phyloP scores from a whole-genome alignment of 2,113 vertebrate species.

The Corythornis vintsioides region DNA sequence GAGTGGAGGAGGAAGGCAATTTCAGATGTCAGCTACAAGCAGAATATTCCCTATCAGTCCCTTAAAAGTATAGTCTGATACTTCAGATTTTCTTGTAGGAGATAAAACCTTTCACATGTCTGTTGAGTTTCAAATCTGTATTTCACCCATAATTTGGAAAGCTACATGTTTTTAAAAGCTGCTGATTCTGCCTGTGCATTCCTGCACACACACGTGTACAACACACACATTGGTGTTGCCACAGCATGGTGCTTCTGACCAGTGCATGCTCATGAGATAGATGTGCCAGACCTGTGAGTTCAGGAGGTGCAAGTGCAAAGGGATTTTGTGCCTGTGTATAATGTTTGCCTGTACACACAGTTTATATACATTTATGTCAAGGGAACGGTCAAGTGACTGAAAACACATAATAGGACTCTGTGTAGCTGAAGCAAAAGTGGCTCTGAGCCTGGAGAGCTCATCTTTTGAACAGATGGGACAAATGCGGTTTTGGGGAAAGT shows the following conservation, averaged over 20 bases:
- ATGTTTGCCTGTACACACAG: neutral
- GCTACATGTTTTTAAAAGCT: neutral
- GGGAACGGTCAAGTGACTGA: rapidly evolving
- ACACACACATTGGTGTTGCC: neutral
- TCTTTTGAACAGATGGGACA: neutral
- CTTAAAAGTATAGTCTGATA: neutral
- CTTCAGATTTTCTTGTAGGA: neutral
- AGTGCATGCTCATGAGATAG: rapidly evolving
- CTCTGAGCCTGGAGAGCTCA: neutral
- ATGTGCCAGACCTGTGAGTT: neutral
- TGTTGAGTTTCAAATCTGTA: neutral
- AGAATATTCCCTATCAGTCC: neutral
- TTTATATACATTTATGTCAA: neutral
- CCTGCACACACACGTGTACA: rapidly evolving
- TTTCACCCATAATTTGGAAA: neutral
- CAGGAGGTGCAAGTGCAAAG: neutral
- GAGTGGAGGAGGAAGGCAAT: neutral
- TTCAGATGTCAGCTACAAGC: neutral
- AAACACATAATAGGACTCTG: neutral
- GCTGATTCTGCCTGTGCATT: neutral
- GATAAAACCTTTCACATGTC: neutral
- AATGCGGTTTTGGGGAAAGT: neutral
- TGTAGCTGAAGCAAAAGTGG: neutral
- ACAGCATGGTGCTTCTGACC: neutral
- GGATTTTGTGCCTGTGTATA: neutral